A percentile compares a stretch with the other conserved stretches of the same genome.
phyloP scores from a whole-genome alignment of 2,113 vertebrate genomes.

The Lophochroa leadbeateri region DNA sequence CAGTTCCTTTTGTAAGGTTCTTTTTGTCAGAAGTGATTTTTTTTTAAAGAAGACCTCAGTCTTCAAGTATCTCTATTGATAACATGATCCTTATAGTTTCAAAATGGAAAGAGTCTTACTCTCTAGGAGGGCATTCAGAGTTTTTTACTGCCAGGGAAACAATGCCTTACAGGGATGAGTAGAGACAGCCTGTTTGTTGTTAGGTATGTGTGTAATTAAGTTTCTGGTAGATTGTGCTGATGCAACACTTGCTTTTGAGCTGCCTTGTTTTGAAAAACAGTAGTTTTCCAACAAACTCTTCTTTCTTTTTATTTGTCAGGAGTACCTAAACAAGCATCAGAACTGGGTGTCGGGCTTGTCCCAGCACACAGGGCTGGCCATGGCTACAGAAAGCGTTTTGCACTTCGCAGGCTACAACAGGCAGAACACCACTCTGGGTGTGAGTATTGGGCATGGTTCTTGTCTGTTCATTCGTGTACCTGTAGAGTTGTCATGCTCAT shows the following conservation, averaged over 20 bases:
- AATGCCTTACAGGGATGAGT: neutral
- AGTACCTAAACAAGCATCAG: slow-evolving; percentile 95
- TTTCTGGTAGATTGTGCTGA: neutral
- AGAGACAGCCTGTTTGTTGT: neutral
- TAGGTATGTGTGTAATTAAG: neutral
- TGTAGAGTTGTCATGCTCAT: neutral
- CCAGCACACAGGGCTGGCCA: slow-evolving; percentile 95
- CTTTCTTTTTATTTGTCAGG: slow-evolving; percentile 64
- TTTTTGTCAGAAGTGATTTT: neutral
- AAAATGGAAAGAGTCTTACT: neutral
- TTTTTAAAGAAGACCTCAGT: neutral
- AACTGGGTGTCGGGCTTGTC: slow-evolving; percentile 94
- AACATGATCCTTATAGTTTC: neutral
- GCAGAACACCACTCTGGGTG: slow-evolving; percentile 92
- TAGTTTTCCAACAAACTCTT: neutral
- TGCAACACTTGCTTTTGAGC: neutral
- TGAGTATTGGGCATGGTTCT: slow-evolving; percentile 65
- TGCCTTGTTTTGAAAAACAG: neutral
- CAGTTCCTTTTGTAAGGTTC: neutral
- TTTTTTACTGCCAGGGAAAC: neutral
- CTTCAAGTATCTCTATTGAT: neutral
- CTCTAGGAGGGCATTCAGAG: neutral
- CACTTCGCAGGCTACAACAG: slow-evolving; percentile 95
- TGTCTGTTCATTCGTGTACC: neutral
- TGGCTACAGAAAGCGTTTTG: slow-evolving; percentile 95